Base-by-base conservation (phyloP, 2,797 vertebrate genomes). In the Mormyrus proboscirostris region DNA sequence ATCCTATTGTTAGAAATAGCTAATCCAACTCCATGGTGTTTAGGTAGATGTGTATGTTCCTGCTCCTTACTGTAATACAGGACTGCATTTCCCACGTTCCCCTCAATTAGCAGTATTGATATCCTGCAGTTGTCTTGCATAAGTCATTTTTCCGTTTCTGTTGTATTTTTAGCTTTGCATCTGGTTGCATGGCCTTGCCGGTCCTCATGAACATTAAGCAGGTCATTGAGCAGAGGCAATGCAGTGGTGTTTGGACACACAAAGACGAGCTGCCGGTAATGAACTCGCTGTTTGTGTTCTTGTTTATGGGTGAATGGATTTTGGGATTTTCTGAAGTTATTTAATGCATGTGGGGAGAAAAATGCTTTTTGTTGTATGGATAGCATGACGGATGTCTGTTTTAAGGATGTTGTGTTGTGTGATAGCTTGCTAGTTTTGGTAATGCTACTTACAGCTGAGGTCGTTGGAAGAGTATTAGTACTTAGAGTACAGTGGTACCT, bases 131-230 rank as follows among this genome's bases (percentile, higher is more conserved):
- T 19, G 86, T 57, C 86, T 25, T 2, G 53, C 86, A 44, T 38
- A 19, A 44, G 55, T 59, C 57, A 62, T 62, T 38, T 86, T 44
- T 12, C 41, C 62, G 3, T 89, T 12, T 19, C 1, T 89, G 49
- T 88, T 7, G 10, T 22, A 59, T 6, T 7, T 59, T 12, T 88
- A 97, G 96, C 94, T 98, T 98, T 92, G 97, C 97, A 0, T 97
- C 97, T 0, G 97, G 97, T 88, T 98, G 97, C 89, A 97, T 98
- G 96, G 97, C 97, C 0, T 93, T 98, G 90, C 97, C 97, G 0
- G 97, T 97, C 90, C 94, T 98, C 91, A 98, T 97, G 97, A 98
- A 98, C 95, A 98, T 98, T 93, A 98, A 97, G 92, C 97, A 97
- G 88, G 97, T 98, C 93, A 97, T 98, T 1, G 97, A 98, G 91